Evolutionary conservation across 2,113 vertebrate species (phyloP).

Genomic region (Pelobates fuscus): DNA sequence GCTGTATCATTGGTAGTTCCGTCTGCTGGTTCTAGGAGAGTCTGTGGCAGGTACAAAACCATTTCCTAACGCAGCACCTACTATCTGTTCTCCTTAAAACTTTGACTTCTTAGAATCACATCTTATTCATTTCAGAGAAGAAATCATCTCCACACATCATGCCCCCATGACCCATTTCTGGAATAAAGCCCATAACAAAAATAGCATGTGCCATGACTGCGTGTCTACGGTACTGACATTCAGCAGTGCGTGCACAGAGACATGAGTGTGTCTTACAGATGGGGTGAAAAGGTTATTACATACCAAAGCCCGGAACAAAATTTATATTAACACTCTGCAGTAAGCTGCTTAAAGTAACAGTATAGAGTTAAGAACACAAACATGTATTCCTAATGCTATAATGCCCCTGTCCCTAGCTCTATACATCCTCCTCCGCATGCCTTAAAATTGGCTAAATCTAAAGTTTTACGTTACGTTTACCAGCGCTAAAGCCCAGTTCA

Average conservation of each 20-base stretch:
- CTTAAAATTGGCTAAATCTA: no score
- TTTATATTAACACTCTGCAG: conserved; percentile 4
- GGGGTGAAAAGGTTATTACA: conserved; percentile 24
- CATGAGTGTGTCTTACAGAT: conserved; percentile 16
- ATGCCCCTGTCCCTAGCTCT: no score
- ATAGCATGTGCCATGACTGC: conserved; percentile 30
- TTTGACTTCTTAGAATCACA: background rate
- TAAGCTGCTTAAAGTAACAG: no score
- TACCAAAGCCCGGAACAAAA: conserved; percentile 10
- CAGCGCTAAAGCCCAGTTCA: no score
- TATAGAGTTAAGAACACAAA: no score
- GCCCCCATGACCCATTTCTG: conserved; percentile 21
- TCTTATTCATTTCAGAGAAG: conserved; percentile 10
- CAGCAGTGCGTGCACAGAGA: background rate
- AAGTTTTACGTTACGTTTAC: no score
- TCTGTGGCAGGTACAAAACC: background rate
- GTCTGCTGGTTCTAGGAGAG: background rate
- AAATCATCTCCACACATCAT: conserved; percentile 5
- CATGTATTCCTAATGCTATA: no score
- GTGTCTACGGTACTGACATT: conserved; percentile 41
- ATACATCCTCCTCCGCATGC: no score
- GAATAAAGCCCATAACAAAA: conserved; percentile 24
- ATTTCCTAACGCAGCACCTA: conserved; percentile 2
- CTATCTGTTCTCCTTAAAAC: background rate
- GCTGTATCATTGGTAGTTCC: background rate